Conservation (phyloP, 2,113 vertebrate genomes). For the Cricetomys ansorgei region DNA sequence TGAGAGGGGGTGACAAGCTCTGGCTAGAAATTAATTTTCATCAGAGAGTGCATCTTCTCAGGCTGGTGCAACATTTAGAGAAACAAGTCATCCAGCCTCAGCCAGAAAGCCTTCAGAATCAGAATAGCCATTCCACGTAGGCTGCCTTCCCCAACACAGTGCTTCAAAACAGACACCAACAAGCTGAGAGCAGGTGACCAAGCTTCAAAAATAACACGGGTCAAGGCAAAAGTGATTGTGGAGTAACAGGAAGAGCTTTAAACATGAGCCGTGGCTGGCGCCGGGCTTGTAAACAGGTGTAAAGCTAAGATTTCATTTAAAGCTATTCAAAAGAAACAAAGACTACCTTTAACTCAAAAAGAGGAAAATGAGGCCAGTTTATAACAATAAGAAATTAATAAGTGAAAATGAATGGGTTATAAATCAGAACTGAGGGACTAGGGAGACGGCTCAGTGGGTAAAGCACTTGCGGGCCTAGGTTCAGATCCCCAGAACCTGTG, state of each 20-base stretch:
- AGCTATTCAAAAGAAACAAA: not conserved
- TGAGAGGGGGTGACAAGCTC: not conserved
- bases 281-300: not conserved
- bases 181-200: not conserved
- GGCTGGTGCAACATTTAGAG: not conserved
- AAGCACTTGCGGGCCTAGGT: not conserved
- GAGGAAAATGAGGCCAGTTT: not conserved
- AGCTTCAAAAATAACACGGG: not conserved
- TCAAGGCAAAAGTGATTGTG: not conserved
- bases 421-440: not conserved
- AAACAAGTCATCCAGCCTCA: not conserved
- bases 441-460: not conserved
- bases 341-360: not conserved
- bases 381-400: not conserved
- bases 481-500: not conserved
- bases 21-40: not conserved
- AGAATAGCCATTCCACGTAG: not conserved
- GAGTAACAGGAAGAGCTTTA: not conserved
- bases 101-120: not conserved
- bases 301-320: not conserved
- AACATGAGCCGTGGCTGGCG: not conserved
- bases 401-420: not conserved
- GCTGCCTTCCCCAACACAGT: not conserved
- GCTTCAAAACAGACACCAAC: not conserved
- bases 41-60: not conserved